Evolutionary conservation across 2,888 invertebrate species (phyloP), one percentile per base, ranked within the genome.

Genomic region (Pollenia angustigena): DNA sequence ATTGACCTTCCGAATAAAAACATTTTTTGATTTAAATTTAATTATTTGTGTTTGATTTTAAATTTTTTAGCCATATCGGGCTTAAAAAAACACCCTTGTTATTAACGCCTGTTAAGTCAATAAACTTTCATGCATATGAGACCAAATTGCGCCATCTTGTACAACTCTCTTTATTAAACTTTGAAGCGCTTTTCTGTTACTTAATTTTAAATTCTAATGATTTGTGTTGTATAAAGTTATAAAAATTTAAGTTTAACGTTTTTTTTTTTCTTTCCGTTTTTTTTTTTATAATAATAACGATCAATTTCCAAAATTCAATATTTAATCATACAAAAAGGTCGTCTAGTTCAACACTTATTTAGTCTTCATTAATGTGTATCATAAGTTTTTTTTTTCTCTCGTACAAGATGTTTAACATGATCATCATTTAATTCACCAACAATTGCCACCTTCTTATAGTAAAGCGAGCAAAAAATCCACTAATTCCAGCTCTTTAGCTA

Each of bases 401-500:
- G 32, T 68, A 68, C 44, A 66, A 84, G 32, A 50, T 74, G 18
- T 68, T 74, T 18, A 72, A 68, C 72, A 72, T 84, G 81, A 81
- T 83, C 76, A 79, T 75, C 62, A 82, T 85, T 66, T 58, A 69
- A 79, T 80, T 66, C 62, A 62, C 12, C 81, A 68, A 74, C 87
- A 83, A 84, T 87, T 87, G 83, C 83, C 87, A 87, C 87, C 83
- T 87, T 80, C 75, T 71, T 79, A 72, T 23, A 16, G 16, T 46
- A 18, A 78, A 76, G 40, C n/a, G 60, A 18, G 46, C 48, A 50
- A 69, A 54, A 52, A n/a, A 72, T 12, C 54, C 40, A 68, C 54
- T 76, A 83, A 85, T 79, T 62, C 56, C 52, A 62, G 12, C 50
- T 56, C 64, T 69, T 79, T 85, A 81, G 54, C 83, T 74, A 81